phyloP scores from a whole-genome alignment of 2,888 invertebrate species.

The Chrysina gloriosa region DNA sequence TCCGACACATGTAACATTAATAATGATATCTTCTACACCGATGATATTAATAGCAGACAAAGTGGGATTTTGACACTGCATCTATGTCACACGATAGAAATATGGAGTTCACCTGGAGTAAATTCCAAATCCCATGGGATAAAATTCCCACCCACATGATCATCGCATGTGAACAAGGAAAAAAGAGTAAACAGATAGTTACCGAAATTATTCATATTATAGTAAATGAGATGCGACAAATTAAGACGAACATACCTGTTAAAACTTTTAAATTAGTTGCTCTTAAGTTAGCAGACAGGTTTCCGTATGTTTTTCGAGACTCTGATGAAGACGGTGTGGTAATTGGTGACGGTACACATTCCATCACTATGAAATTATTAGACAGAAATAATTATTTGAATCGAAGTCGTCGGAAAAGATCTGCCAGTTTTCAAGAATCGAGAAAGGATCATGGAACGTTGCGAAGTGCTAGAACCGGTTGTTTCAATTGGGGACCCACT shows the following conservation, averaged over 20 bases:
- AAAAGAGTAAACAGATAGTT: conserved; percentile 35
- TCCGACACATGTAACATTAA: neutral
- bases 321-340: conserved; percentile 49
- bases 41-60: neutral
- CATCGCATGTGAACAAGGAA: conserved; percentile 40
- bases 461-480: conserved; percentile 37
- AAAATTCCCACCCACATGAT: conserved; percentile 42
- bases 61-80: neutral
- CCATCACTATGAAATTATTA: conserved; percentile 45
- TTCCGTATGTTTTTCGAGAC: conserved; percentile 50
- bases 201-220: conserved; percentile 44
- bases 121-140: conserved; percentile 45
- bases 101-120: conserved; percentile 39
- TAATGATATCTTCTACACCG: neutral
- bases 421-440: neutral
- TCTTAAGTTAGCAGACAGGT: conserved; percentile 48
- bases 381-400: conserved; percentile 51
- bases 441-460: conserved; percentile 2
- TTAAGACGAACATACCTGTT: conserved; percentile 45
- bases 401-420: conserved; percentile 46
- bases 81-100: conserved; percentile 4
- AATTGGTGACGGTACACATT: conserved; percentile 49
- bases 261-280: conserved; percentile 48
- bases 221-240: conserved; percentile 46
- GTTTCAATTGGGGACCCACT: conserved; percentile 39